These are phyloP conservation scores for Drosophila equinoxialis DNA, from an alignment of 1,140 invertebrate genomes.

Conservation along the genomic window DNA sequence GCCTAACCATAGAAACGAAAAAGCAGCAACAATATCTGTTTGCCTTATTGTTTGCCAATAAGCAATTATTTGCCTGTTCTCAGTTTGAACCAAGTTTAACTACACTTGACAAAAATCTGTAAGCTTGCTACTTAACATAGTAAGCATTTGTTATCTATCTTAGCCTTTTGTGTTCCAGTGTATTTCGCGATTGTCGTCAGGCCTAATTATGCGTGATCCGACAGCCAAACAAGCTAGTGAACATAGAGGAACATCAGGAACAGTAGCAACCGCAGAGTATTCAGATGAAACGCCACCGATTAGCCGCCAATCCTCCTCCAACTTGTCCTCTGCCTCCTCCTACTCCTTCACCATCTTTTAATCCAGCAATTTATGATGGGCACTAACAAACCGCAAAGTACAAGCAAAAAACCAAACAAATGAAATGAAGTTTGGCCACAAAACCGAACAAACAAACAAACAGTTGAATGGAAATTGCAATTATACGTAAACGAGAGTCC, in stretches of 20 bases:
- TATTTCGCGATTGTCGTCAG: constrained; percentile 37
- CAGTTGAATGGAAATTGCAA: constrained; percentile 79
- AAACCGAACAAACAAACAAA: constrained; percentile 58
- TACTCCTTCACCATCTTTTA: constrained; percentile 6
- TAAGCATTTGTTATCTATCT: background rate
- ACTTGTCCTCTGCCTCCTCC: no score
- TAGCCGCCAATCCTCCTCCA: constrained; percentile 48
- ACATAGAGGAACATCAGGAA: constrained; percentile 12
- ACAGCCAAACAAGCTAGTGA: constrained; percentile 54
- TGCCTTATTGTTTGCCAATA: constrained; percentile 60
- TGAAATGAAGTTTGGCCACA: constrained; percentile 56
- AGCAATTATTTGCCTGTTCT: constrained; percentile 74
- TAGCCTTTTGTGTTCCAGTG: constrained; percentile 14
- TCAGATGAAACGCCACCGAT: constrained; percentile 78
- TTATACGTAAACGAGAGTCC: constrained; percentile 57
- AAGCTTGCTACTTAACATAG: no score
- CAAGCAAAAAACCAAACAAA: constrained; percentile 49
- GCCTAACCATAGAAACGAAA: constrained; percentile 16
- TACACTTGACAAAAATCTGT: constrained; percentile 16
- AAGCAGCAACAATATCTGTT: constrained; percentile 40
- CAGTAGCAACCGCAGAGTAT: constrained; percentile 30
- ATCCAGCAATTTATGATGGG: constrained; percentile 72
- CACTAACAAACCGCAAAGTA: constrained; percentile 66
- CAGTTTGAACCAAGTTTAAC: constrained; percentile 24
- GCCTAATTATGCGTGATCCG: constrained; percentile 77